These are phyloP conservation scores for Philopedon plagiatum DNA, from an alignment of 2,888 invertebrate species.

Conservation along the genomic window DNA sequence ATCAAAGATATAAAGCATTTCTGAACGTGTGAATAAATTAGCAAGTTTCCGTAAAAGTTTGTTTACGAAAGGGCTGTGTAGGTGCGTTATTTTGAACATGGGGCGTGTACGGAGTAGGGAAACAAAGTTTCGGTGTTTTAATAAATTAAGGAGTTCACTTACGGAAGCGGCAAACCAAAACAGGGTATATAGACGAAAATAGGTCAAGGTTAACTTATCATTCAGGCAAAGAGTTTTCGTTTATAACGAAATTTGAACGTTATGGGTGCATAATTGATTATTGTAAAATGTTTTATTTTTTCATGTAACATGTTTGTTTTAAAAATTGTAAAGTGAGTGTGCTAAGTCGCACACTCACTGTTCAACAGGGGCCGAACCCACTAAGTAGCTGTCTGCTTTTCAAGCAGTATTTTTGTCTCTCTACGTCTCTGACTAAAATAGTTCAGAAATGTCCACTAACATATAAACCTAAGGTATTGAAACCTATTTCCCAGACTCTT, in stretches of 20 bases:
- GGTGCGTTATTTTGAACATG: slow-evolving; percentile 10
- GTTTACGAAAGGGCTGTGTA: slow-evolving; percentile 17
- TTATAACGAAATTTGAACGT: neutral
- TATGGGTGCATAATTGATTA: too few relatives aligned
- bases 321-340: too few relatives aligned
- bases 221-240: neutral
- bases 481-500: too few relatives aligned
- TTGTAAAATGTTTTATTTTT: too few relatives aligned
- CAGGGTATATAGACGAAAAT: neutral
- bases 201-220: neutral
- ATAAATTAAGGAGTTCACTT: slow-evolving; percentile 10
- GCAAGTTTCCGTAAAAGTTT: slow-evolving; percentile 4
- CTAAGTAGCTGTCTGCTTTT: too few relatives aligned
- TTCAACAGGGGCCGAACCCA: too few relatives aligned
- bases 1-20: slow-evolving; percentile 11
- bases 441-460: too few relatives aligned
- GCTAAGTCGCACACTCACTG: too few relatives aligned
- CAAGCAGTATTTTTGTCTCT: too few relatives aligned
- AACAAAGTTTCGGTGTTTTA: slow-evolving; percentile 14
- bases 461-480: too few relatives aligned
- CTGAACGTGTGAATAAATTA: slow-evolving; percentile 12
- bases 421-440: too few relatives aligned
- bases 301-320: too few relatives aligned
- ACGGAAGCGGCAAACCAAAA: neutral
- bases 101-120: neutral